These are phyloP conservation scores for Lysandra coridon DNA, from an alignment of 2,888 invertebrate genomes.

Conservation along the genomic window DNA sequence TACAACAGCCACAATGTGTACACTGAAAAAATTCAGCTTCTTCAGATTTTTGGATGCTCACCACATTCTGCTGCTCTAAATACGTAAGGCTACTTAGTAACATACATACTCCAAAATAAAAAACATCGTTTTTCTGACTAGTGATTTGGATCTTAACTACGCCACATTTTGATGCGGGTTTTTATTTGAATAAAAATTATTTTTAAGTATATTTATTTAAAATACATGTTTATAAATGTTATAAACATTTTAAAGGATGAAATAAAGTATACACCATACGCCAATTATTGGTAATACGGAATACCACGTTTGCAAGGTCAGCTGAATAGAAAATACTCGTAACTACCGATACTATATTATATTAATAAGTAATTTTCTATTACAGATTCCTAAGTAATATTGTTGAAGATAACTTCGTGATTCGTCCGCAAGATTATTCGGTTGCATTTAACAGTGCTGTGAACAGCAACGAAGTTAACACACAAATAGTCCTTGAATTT, in stretches of 20 bases:
- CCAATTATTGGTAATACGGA: no score
- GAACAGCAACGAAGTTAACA: slow-evolving; percentile 77
- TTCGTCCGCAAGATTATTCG: slow-evolving; percentile 74
- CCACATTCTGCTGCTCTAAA: slow-evolving; percentile 74
- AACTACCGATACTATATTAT: not conserved
- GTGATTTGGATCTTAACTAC: no score
- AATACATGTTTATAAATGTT: no score
- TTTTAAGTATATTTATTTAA: no score
- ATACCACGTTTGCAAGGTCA: no score
- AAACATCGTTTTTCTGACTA: no score
- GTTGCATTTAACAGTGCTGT: slow-evolving; percentile 73
- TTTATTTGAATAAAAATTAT: no score
- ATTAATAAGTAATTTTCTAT: not conserved
- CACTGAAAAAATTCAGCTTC: slow-evolving; percentile 84
- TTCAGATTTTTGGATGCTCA: slow-evolving; percentile 85
- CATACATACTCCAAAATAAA: no score
- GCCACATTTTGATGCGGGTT: no score
- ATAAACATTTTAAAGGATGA: no score
- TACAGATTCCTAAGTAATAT: slow-evolving; percentile 58
- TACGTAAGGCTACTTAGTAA: slow-evolving; percentile 51
- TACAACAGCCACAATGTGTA: slow-evolving; percentile 82
- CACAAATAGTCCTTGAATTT: slow-evolving; percentile 76
- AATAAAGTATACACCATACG: no score
- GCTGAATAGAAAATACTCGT: no score
- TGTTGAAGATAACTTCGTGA: slow-evolving; percentile 50